These are phyloP conservation scores for Pentalonia nigronervosa DNA, from an alignment of 1,140 invertebrate species.

Conservation along the genomic window DNA sequence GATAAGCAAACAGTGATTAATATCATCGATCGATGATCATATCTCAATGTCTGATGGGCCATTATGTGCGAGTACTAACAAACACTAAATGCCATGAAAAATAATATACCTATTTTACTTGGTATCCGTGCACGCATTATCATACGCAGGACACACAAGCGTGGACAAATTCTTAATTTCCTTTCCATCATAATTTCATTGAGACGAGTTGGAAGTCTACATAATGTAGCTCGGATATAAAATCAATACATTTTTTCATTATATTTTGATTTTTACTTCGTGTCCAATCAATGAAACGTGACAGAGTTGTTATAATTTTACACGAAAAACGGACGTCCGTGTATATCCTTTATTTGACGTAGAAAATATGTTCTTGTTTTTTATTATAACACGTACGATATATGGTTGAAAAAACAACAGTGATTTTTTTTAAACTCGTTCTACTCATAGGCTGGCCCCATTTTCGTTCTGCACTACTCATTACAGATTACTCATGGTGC, in stretches of 20 bases:
- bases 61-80: not conserved
- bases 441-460: slow-evolving; percentile 22
- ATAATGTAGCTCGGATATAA: not conserved
- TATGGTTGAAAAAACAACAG: slow-evolving; percentile 37
- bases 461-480: slow-evolving; percentile 6
- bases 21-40: not conserved
- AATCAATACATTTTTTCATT: slow-evolving; percentile 13
- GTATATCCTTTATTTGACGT: not conserved
- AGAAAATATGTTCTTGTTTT: slow-evolving; percentile 29
- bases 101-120: not conserved
- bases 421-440: slow-evolving; percentile 25
- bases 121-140: not conserved
- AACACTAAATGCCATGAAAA: not conserved
- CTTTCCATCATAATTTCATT: not conserved
- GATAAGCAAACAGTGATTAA: not conserved
- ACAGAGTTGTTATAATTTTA: slow-evolving; percentile 46
- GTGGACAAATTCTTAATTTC: not conserved
- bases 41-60: not conserved
- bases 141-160: not conserved
- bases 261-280: not conserved
- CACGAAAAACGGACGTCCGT: slow-evolving; percentile 5
- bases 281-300: not conserved
- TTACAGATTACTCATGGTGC: slow-evolving; percentile 47
- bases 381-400: slow-evolving; percentile 4
- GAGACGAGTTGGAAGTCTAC: not conserved